These are phyloP conservation scores for Anneissia japonica DNA, from an alignment of 35 echinoderm and acorn worm genomes.

Conservation along the genomic window DNA sequence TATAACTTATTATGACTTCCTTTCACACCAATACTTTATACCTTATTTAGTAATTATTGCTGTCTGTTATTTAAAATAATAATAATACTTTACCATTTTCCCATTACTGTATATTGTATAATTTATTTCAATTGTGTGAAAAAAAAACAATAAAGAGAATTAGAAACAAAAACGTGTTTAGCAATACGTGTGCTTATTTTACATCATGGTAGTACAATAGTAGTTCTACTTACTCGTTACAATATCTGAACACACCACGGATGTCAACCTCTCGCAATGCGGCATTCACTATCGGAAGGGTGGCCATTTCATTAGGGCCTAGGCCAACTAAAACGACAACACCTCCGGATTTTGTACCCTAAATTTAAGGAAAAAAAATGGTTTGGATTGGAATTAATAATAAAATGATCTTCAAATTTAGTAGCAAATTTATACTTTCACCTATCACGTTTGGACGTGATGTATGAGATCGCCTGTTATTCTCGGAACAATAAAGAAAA, in stretches of 20 bases:
- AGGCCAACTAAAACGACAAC: slow-evolving; percentile 59
- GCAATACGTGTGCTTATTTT: background rate
- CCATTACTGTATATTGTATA: no score
- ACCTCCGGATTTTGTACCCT: slow-evolving; percentile 79
- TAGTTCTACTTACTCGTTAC: slow-evolving; percentile 51
- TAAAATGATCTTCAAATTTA: no score
- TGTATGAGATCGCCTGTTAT: no score
- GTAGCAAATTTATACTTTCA: no score
- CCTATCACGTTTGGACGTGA: no score
- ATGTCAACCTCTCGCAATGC: slow-evolving; percentile 77
- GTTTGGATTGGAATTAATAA: background rate
- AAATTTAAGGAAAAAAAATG: background rate
- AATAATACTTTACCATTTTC: background rate
- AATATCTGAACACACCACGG: slow-evolving; percentile 74
- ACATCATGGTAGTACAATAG: background rate
- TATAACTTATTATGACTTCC: background rate
- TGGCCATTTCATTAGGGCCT: slow-evolving; percentile 42
- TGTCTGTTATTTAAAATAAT: no score
- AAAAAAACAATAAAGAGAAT: background rate
- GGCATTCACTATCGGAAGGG: slow-evolving; percentile 64
- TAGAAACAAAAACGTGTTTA: background rate
- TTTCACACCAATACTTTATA: no score
- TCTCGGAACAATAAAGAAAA: no score
- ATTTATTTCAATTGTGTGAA: background rate
- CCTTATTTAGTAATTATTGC: no score